phyloP scores from a whole-genome alignment of 2,797 vertebrate genomes.

The Gallinago stenura region DNA sequence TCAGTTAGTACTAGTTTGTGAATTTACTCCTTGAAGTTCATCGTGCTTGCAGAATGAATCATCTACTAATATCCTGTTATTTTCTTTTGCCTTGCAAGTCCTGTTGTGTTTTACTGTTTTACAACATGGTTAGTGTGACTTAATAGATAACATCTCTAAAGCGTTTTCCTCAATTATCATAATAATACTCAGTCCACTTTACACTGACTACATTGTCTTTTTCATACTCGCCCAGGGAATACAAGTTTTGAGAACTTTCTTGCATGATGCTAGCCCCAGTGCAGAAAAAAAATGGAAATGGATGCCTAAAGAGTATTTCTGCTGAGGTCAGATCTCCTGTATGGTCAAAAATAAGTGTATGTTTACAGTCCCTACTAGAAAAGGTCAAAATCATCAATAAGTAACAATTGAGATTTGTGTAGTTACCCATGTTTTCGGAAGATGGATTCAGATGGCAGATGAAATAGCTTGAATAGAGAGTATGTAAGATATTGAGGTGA shows the following conservation, averaged over 20 bases:
- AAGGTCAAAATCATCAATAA: not conserved
- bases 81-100: not conserved
- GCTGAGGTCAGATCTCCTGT: not conserved
- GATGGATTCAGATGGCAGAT: not conserved
- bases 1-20: not conserved
- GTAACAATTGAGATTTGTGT: not conserved
- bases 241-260: not conserved
- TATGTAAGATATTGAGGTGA: not conserved
- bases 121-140: not conserved
- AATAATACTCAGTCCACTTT: not conserved
- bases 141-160: not conserved
- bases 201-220: not conserved
- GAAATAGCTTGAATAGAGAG: not conserved
- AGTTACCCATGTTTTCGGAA: not conserved
- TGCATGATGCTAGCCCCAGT: not conserved
- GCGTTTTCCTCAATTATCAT: not conserved
- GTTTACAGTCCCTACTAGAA: not conserved
- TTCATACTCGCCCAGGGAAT: not conserved
- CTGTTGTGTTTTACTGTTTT: not conserved
- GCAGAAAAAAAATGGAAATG: not conserved
- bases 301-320: not conserved
- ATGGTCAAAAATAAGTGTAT: not conserved
- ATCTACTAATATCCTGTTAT: not conserved
- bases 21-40: not conserved
- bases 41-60: not conserved